These are phyloP conservation scores for Sebastes hopkinsi DNA, from an alignment of 2,797 vertebrate genomes.

Conservation along the genomic window DNA sequence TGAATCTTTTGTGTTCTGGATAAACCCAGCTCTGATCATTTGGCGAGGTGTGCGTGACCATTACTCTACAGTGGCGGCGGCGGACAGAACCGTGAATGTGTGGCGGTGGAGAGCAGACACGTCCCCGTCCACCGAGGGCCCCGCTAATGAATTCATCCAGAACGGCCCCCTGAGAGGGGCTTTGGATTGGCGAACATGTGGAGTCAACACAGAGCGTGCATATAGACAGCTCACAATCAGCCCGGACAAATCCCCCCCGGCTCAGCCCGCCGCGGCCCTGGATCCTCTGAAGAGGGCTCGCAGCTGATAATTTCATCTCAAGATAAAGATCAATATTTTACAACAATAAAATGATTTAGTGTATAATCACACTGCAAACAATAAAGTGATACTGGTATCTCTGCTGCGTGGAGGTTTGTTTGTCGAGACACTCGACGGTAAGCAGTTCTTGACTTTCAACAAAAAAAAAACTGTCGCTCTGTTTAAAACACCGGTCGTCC, in stretches of 20 bases:
- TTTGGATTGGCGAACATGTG: constrained; percentile 51
- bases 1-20: constrained; percentile 23
- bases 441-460: constrained; percentile 1
- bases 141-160: constrained; percentile 71
- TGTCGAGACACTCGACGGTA: neutral
- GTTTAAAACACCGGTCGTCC: neutral
- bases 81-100: constrained; percentile 54
- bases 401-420: neutral
- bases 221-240: constrained; percentile 57
- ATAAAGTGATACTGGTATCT: neutral
- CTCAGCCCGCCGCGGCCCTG: constrained; percentile 46
- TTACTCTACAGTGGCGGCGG: neutral
- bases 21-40: constrained; percentile 19
- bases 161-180: constrained; percentile 57
- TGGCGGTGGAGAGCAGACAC: constrained; percentile 55
- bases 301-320: constrained; percentile 67
- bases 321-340: constrained; percentile 73
- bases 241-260: constrained; percentile 62
- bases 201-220: constrained; percentile 48
- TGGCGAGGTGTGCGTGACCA: constrained; percentile 30
- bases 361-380: constrained; percentile 52
- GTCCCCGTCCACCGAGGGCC: constrained; percentile 50
- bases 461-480: neutral
- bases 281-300: constrained; percentile 59
- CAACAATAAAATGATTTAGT: constrained; percentile 47